A percentile compares a stretch with the other conserved stretches of the same genome.
These are phyloP conservation scores for Sminthurinus signatus DNA, from an alignment of 1,140 invertebrate species.

Conservation along the genomic window DNA sequence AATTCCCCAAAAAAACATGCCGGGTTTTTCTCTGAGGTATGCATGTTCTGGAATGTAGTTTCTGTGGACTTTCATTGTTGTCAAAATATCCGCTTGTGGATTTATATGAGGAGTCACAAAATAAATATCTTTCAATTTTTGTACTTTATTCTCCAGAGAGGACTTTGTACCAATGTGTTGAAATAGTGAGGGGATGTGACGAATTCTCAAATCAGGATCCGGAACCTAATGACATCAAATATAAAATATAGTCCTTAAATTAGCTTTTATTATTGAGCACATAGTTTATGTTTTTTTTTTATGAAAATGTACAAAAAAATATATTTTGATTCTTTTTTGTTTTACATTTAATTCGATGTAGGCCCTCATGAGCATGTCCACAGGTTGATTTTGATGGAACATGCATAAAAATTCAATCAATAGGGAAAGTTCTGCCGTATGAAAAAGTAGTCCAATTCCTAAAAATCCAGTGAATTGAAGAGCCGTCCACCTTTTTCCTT, in stretches of 20 bases:
- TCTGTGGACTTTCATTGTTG: slow-evolving; percentile 37
- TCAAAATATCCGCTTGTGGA: slow-evolving; percentile 23
- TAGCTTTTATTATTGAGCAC: no score
- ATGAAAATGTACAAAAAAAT: slow-evolving; percentile 9
- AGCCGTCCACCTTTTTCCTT: slow-evolving; percentile 27
- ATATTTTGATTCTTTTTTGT: no score
- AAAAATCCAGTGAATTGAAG: slow-evolving; percentile 34
- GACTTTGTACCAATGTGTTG: slow-evolving; percentile 38
- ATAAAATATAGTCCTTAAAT: no score
- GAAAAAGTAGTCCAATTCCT: slow-evolving; percentile 35
- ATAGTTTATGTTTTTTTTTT: slow-evolving; percentile 4
- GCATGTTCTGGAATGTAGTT: no score
- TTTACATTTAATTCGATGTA: slow-evolving; percentile 19
- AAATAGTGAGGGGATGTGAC: no score
- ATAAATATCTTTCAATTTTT: slow-evolving; percentile 31
- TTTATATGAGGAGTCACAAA: slow-evolving; percentile 31
- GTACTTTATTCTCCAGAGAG: slow-evolving; percentile 33
- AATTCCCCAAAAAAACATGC: no score
- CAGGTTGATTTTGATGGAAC: slow-evolving; percentile 36
- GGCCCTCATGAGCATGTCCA: slow-evolving; percentile 33
- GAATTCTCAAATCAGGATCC: no score
- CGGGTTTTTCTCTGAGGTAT: no score
- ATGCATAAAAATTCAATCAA: slow-evolving; percentile 27
- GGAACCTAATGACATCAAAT: no score
- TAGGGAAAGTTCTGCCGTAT: slow-evolving; percentile 18